phyloP scores from a whole-genome alignment of 2,113 vertebrate genomes.

The Puffinus mauretanicus region DNA sequence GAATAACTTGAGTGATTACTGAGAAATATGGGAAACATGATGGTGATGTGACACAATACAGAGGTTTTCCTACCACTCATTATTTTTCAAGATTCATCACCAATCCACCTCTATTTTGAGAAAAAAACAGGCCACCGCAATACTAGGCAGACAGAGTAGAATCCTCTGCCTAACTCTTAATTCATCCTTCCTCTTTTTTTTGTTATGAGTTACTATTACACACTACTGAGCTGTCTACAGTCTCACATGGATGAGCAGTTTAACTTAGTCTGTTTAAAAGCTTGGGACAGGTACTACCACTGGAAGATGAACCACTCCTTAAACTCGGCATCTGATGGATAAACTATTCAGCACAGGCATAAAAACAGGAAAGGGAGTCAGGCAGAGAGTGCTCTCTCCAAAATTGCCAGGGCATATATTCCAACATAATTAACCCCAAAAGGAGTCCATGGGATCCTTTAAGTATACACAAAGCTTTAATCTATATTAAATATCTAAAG shows the following conservation, averaged over 20 bases:
- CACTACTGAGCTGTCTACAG: background rate
- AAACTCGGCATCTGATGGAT: background rate
- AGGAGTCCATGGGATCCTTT: background rate
- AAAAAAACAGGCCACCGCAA: background rate
- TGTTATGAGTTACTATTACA: background rate
- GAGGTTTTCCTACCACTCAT: background rate
- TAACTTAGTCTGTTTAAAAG: background rate
- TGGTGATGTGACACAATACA: background rate
- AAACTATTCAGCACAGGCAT: background rate
- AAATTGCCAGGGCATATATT: background rate
- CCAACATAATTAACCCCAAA: background rate
- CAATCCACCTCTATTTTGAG: background rate
- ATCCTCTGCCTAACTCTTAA: background rate
- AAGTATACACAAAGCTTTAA: slow-evolving; percentile 23
- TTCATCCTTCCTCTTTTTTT: background rate
- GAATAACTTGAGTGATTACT: background rate
- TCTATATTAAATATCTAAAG: slow-evolving; percentile 21
- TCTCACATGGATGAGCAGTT: background rate
- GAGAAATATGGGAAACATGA: background rate
- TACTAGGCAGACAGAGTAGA: background rate
- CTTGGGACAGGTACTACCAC: background rate
- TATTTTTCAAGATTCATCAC: background rate
- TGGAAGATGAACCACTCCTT: background rate
- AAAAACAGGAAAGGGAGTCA: background rate
- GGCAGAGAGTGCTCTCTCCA: background rate